Conservation (phyloP, 2,797 vertebrate genomes). For the Platalea minor region DNA sequence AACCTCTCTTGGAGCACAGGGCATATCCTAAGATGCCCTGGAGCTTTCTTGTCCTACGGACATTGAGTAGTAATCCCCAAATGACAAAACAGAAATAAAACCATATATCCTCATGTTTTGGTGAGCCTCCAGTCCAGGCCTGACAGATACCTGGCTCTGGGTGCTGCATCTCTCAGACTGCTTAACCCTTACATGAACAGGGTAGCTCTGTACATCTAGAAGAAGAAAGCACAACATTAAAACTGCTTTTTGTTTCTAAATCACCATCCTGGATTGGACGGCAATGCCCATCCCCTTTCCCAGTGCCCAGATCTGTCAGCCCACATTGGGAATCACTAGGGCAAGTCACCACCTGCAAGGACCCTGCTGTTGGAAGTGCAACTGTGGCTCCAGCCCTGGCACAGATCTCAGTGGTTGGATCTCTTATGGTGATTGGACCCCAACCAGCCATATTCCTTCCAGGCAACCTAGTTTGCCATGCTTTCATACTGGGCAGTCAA, state of each 20-base stretch:
- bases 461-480: background rate
- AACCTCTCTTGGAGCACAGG: background rate
- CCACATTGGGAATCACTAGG: background rate
- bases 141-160: constrained; percentile 48
- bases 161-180: background rate
- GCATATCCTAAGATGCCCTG: constrained; percentile 34
- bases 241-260: background rate
- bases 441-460: background rate
- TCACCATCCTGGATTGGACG: background rate
- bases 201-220: background rate
- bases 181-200: background rate
- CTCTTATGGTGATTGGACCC: background rate
- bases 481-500: background rate
- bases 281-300: background rate
- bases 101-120: constrained; percentile 25
- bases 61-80: constrained; percentile 18
- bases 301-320: background rate
- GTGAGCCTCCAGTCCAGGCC: constrained; percentile 10
- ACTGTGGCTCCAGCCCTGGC: background rate
- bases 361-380: background rate
- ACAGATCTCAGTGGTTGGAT: background rate
- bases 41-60: constrained; percentile 32
- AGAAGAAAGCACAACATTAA: background rate
- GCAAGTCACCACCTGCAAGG: background rate
- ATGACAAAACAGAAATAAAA: constrained; percentile 51